Percentiles rank a stretch among this genome's conserved stretches.
These are phyloP conservation scores for Muricea muricata DNA, from an alignment of 92 coral and sea anemone genomes.

Conservation along the genomic window DNA sequence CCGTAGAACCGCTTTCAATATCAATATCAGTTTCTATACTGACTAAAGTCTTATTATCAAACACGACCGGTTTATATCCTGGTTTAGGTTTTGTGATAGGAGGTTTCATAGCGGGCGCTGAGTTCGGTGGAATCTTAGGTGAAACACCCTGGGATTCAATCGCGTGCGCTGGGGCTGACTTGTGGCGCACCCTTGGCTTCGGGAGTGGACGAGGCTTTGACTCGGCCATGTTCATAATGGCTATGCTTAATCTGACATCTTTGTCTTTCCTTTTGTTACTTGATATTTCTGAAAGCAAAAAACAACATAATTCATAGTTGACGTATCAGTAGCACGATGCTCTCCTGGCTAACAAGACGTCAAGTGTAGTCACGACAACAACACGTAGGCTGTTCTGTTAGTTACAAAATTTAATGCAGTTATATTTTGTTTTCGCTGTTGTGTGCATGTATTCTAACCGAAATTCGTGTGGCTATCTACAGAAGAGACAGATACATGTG, in stretches of 20 bases:
- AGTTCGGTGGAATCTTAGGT: neutral
- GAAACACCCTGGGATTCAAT: neutral
- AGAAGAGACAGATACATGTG: too few relatives aligned
- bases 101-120: neutral
- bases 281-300: slow-evolving; percentile 11
- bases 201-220: slow-evolving; percentile 24
- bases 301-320: neutral
- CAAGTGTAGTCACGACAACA: too few relatives aligned
- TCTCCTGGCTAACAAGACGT: too few relatives aligned
- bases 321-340: too few relatives aligned
- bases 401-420: too few relatives aligned
- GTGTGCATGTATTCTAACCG: too few relatives aligned
- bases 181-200: slow-evolving; percentile 9
- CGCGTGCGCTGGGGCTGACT: neutral
- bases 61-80: slow-evolving; percentile 19
- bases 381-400: too few relatives aligned
- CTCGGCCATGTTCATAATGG: slow-evolving; percentile 31
- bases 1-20: neutral
- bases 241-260: neutral
- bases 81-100: slow-evolving; percentile 28
- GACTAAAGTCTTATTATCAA: neutral
- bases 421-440: too few relatives aligned
- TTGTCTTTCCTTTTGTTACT: neutral
- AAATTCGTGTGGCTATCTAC: too few relatives aligned
- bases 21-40: slow-evolving; percentile 13